These are phyloP conservation scores for Orcinus orca DNA, from an alignment of 2,113 vertebrate species.

Conservation along the genomic window DNA sequence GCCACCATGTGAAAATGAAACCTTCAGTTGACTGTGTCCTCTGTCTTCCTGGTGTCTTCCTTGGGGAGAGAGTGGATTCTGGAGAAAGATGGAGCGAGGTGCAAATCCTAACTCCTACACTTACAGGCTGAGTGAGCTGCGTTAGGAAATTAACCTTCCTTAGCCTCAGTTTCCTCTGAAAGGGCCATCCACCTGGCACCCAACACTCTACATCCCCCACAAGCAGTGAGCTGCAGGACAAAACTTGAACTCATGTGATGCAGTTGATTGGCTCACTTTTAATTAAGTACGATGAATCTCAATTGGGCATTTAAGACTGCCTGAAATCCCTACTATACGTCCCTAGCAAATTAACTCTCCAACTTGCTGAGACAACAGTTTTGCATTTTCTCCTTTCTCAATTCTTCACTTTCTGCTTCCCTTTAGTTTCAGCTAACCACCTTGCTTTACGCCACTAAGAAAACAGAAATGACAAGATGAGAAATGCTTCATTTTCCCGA, in stretches of 20 bases:
- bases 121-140: neutral
- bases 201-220: rapidly evolving
- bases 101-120: neutral
- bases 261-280: neutral
- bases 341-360: neutral
- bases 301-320: neutral
- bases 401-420: neutral
- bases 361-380: neutral
- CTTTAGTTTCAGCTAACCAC: neutral
- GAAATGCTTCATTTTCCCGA: neutral
- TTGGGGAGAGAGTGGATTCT: neutral
- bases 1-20: neutral
- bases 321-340: neutral
- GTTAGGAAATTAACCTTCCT: neutral
- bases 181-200: neutral
- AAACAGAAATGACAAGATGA: neutral
- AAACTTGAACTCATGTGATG: neutral
- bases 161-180: neutral
- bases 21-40: neutral
- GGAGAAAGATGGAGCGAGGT: neutral
- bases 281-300: neutral
- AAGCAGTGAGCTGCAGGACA: neutral
- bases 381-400: slow-evolving; percentile 19
- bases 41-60: neutral
- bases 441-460: slow-evolving; percentile 6